Evolutionary conservation across 2,888 invertebrate genomes (phyloP).

Genomic region (Xanthorhoe designata): DNA sequence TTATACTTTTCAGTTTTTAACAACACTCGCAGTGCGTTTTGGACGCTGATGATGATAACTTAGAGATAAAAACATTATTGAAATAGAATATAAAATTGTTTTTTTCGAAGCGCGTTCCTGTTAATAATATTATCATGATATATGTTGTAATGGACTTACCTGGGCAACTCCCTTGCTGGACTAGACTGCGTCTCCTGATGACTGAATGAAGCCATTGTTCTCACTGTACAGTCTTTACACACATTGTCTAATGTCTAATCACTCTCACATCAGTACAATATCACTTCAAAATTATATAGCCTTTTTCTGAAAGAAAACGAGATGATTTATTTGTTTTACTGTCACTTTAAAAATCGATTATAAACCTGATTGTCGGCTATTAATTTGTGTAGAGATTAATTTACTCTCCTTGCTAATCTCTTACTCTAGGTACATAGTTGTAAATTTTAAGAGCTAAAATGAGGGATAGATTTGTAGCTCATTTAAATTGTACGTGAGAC

Average conservation of each 20-base stretch:
- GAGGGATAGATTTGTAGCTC: not conserved
- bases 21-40: too few relatives aligned
- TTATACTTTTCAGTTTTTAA: too few relatives aligned
- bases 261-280: constrained; percentile 39
- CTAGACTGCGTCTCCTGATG: constrained; percentile 76
- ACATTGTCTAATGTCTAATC: constrained; percentile 53
- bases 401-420: too few relatives aligned
- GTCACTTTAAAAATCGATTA: too few relatives aligned
- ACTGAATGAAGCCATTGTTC: constrained; percentile 67
- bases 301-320: constrained; percentile 42
- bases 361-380: too few relatives aligned
- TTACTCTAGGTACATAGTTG: too few relatives aligned
- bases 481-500: not conserved
- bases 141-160: constrained; percentile 55
- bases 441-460: not conserved
- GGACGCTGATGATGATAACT: too few relatives aligned
- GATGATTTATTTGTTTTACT: not conserved
- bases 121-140: not conserved
- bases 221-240: constrained; percentile 55
- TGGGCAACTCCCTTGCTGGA: constrained; percentile 72
- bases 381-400: too few relatives aligned
- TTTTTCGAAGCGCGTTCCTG: too few relatives aligned
- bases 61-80: too few relatives aligned
- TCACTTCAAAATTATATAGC: constrained; percentile 44
- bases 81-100: too few relatives aligned